These are phyloP conservation scores for Brachionus rubens DNA, from an alignment of 1,140 invertebrate species.

Conservation along the genomic window DNA sequence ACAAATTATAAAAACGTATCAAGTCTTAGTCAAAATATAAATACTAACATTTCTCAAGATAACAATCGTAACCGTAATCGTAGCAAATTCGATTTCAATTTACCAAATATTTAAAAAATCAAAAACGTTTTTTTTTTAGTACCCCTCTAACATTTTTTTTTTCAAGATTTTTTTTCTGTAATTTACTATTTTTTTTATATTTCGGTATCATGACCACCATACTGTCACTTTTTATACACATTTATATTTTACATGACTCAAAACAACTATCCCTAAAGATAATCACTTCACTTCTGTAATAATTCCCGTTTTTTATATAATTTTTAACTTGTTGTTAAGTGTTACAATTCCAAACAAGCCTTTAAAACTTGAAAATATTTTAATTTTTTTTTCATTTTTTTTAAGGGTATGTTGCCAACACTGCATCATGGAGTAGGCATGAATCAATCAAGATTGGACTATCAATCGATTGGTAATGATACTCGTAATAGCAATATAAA, in stretches of 20 bases:
- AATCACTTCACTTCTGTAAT: no score
- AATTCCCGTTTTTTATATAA: neutral
- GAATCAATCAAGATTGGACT: constrained; percentile 35
- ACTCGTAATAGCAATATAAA: constrained; percentile 33
- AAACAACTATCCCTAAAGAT: no score
- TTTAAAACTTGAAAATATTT: neutral
- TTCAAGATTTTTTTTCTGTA: neutral
- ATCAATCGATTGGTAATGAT: constrained; percentile 34
- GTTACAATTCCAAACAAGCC: neutral
- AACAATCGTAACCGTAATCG: constrained; percentile 34
- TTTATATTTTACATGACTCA: no score
- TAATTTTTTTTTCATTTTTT: neutral
- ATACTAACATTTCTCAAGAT: no score
- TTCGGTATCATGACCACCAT: neutral
- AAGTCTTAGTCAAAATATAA: constrained; percentile 2
- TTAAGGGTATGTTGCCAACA: constrained; percentile 42
- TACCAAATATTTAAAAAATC: constrained; percentile 44
- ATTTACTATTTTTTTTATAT: neutral
- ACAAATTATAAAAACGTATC: constrained; percentile 29
- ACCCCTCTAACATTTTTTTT: neutral
- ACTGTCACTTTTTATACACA: no score
- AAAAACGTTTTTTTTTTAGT: neutral
- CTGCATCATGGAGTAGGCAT: constrained; percentile 27
- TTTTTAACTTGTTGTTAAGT: neutral
- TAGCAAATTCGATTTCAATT: constrained; percentile 46